Conservation (phyloP, 2,797 vertebrate species). For the Peromyscus nudipes region DNA sequence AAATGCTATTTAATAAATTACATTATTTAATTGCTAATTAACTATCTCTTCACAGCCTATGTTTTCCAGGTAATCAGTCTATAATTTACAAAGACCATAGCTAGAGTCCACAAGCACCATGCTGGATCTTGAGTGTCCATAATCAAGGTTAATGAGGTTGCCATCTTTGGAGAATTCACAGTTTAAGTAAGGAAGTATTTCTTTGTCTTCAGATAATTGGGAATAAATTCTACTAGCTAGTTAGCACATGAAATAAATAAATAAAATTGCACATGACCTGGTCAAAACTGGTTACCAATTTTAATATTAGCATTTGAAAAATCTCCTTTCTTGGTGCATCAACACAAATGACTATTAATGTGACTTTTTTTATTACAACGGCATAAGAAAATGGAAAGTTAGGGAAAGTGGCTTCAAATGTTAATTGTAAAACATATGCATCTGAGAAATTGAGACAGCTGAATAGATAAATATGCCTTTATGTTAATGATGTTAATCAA, state of each 20-base stretch:
- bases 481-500: constrained; percentile 53
- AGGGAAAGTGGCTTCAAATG: background rate
- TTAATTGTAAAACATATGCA: background rate
- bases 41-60: constrained; percentile 38
- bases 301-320: background rate
- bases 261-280: background rate
- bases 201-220: constrained; percentile 55
- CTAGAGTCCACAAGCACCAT: background rate
- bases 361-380: background rate
- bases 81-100: constrained; percentile 54
- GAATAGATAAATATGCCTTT: constrained; percentile 18
- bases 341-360: background rate
- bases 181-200: constrained; percentile 26
- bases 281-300: background rate
- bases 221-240: constrained; percentile 3
- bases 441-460: constrained; percentile 7
- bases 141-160: constrained; percentile 62
- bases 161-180: constrained; percentile 42
- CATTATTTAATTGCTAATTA: constrained; percentile 51
- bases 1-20: constrained; percentile 70
- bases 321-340: background rate
- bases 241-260: background rate
- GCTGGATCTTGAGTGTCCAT: background rate
- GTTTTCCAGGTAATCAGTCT: constrained; percentile 58
- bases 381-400: constrained; percentile 20